Conservation (phyloP, 2,888 invertebrate genomes). For the Brachyptera putata region DNA sequence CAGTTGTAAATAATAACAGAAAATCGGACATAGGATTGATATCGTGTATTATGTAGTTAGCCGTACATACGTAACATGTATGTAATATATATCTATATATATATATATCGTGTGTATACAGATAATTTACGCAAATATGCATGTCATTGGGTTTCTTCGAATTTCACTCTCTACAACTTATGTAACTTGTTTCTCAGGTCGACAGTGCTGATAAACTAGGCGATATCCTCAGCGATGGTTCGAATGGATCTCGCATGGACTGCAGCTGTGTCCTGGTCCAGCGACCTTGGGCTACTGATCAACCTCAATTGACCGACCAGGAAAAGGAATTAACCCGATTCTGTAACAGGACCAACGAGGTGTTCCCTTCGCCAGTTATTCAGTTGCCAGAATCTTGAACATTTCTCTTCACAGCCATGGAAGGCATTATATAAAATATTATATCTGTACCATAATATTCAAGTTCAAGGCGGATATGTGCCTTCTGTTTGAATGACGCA, state of each 20-base stretch:
- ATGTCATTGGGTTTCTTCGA: no score
- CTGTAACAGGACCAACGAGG: slow-evolving; percentile 62
- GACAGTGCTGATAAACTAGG: slow-evolving; percentile 53
- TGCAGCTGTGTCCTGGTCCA: slow-evolving; percentile 56
- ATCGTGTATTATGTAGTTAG: no score
- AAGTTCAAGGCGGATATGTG: no score
- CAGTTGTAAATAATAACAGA: no score
- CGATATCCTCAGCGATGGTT: slow-evolving; percentile 47
- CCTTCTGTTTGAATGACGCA: no score
- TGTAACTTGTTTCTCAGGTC: slow-evolving; percentile 47
- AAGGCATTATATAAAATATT: neutral
- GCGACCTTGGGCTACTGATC: slow-evolving; percentile 49
- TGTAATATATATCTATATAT: no score
- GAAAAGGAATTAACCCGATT: slow-evolving; percentile 62
- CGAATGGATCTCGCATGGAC: slow-evolving; percentile 44
- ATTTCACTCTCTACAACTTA: neutral
- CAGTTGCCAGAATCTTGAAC: slow-evolving; percentile 51
- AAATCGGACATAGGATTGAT: no score
- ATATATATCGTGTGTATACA: no score
- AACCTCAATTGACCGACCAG: slow-evolving; percentile 52
- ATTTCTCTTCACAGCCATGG: neutral
- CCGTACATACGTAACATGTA: no score
- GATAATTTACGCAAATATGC: no score
- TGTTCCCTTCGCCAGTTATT: slow-evolving; percentile 59
- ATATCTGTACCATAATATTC: no score